These are phyloP conservation scores for Kryphioiulus occultus DNA, from an alignment of 2,888 invertebrate genomes.

Conservation along the genomic window DNA sequence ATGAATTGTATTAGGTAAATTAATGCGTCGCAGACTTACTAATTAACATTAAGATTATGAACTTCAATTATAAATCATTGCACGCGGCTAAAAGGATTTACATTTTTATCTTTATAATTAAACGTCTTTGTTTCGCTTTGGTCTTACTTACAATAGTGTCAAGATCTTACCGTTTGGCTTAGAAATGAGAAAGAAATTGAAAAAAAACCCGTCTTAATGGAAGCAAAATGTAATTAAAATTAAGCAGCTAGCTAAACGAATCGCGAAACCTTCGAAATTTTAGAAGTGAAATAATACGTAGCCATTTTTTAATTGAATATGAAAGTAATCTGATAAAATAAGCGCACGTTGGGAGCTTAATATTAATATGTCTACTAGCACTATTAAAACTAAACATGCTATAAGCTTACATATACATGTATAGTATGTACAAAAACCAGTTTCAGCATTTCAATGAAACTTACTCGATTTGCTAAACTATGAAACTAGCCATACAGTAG, in stretches of 20 bases:
- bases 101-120: conserved; percentile 9
- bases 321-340: background rate
- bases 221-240: conserved; percentile 9
- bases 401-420: no score
- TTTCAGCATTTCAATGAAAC: no score
- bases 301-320: background rate
- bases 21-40: background rate
- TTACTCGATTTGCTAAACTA: no score
- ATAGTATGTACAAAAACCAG: no score
- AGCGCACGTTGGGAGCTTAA: background rate
- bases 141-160: background rate
- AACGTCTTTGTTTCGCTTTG: background rate
- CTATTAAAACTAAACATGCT: background rate
- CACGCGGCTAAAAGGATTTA: conserved; percentile 4
- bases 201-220: background rate
- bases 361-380: background rate
- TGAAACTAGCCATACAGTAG: no score
- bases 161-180: background rate
- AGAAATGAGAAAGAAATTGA: background rate
- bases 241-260: background rate
- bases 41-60: conserved; percentile 21
- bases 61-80: conserved; percentile 12
- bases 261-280: background rate
- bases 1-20: conserved; percentile 20
- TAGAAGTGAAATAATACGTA: background rate